Base-by-base conservation (phyloP, 2,113 vertebrate genomes). In the Lasiurus cinereus region DNA sequence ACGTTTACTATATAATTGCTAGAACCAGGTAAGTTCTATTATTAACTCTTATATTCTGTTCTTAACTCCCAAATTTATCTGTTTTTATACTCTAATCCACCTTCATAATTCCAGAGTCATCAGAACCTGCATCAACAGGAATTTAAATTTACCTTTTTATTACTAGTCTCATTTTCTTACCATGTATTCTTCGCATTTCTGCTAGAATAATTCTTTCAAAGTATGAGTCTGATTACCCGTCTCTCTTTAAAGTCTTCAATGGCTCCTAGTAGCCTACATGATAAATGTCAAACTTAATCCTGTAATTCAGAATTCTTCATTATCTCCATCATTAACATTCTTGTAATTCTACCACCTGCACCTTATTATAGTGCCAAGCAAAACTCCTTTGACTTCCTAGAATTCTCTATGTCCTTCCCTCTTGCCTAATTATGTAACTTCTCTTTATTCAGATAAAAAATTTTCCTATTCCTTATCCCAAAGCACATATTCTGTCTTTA, bases 241-340 rank as follows among this genome's bases (percentile, higher is more conserved):
- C n/a, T 88, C 66, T 93, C 24, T 33, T 24, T 64, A 76, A 76
- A 89, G 33, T 59, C 33, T 90, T 80, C n/a, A 59, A 0, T 77
- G 82, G 21, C 12, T 90, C 4, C 31, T 70, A 89, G 46, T 62
- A 88, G 15, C 18, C 66, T 91, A 95, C 73, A 79, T 4, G 2
- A 90, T 85, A 66, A 94, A 91, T 64, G 27, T 85, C 15, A 80
- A 69, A 90, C 1, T 72, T 79, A 93, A 84, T 78, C 33, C 64
- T 96, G 70, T 21, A 12, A 62, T 62, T 91, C 50, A 90, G 67
- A 90, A 56, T 92, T 90, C 56, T 72, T 93, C 18, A 77, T 59
- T 93, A 48, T 93, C 19, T 76, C 33, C n/a, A 62, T 80, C 52
- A 90, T 66, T 59, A 80, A 78, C 54, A 64, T 16, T 77, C 54